Evolutionary conservation across 2,888 invertebrate genomes (phyloP).

Genomic region (Agonum fuliginosum): DNA sequence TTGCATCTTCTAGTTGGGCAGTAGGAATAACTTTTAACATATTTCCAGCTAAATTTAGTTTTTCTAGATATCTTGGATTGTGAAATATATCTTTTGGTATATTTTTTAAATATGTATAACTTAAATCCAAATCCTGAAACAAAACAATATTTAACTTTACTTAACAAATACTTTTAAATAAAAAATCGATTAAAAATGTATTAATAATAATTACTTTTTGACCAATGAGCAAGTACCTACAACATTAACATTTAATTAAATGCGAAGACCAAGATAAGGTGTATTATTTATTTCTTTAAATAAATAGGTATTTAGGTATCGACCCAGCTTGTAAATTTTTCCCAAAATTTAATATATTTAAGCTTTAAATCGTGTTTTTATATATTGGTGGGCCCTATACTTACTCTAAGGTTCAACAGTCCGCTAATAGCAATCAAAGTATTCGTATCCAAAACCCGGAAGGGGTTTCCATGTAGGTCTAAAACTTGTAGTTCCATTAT

Average conservation of each 20-base stretch:
- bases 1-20: conserved; percentile 75
- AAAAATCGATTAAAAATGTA: too few relatives aligned
- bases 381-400: too few relatives aligned
- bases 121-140: conserved; percentile 80
- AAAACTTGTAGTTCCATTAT: conserved; percentile 79
- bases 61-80: conserved; percentile 79
- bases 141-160: background rate
- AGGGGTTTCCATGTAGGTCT: conserved; percentile 84
- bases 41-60: conserved; percentile 82
- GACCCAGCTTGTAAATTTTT: too few relatives aligned
- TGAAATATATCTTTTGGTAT: conserved; percentile 82
- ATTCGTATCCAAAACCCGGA: conserved; percentile 79
- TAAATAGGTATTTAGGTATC: too few relatives aligned
- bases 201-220: too few relatives aligned
- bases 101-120: conserved; percentile 78
- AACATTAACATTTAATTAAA: too few relatives aligned
- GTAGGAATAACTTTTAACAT: conserved; percentile 76
- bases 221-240: too few relatives aligned
- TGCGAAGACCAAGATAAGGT: too few relatives aligned
- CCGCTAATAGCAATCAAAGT: conserved; percentile 81
- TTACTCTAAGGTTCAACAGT: conserved; percentile 79
- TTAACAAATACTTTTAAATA: too few relatives aligned
- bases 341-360: too few relatives aligned
- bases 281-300: too few relatives aligned
- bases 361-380: too few relatives aligned